Conservation (phyloP, 2,888 invertebrate genomes). For the Drosophila incognita region DNA sequence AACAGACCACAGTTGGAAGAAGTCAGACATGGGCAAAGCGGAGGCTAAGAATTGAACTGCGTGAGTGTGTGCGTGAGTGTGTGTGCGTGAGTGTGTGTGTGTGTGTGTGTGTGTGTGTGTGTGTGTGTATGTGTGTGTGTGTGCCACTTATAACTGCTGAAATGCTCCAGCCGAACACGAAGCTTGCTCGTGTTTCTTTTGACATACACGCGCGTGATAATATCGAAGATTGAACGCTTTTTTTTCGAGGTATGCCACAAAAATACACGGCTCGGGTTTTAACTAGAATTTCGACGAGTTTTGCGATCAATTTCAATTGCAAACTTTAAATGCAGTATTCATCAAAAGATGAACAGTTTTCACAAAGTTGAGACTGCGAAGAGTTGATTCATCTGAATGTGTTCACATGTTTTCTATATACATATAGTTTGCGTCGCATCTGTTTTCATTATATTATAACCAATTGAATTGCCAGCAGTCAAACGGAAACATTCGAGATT, state of each 20-base stretch:
- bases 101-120: neutral
- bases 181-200: neutral
- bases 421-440: neutral
- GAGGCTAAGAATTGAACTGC: neutral
- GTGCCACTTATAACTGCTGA: neutral
- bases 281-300: neutral
- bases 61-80: too few relatives aligned
- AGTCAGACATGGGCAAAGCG: neutral
- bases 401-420: neutral
- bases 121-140: neutral
- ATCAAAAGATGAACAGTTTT: neutral
- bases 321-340: neutral
- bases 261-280: neutral
- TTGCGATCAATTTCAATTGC: too few relatives aligned
- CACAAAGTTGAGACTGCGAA: neutral
- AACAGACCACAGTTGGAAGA: neutral
- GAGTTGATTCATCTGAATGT: neutral
- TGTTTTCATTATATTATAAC: neutral
- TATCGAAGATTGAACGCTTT: neutral
- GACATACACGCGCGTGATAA: slow-evolving; percentile 1
- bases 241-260: neutral
- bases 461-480: neutral
- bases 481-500: neutral
- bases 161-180: neutral
- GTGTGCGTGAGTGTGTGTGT: neutral